These are phyloP conservation scores for Epinephelus awoara DNA, from an alignment of 2,797 vertebrate genomes.

Conservation along the genomic window DNA sequence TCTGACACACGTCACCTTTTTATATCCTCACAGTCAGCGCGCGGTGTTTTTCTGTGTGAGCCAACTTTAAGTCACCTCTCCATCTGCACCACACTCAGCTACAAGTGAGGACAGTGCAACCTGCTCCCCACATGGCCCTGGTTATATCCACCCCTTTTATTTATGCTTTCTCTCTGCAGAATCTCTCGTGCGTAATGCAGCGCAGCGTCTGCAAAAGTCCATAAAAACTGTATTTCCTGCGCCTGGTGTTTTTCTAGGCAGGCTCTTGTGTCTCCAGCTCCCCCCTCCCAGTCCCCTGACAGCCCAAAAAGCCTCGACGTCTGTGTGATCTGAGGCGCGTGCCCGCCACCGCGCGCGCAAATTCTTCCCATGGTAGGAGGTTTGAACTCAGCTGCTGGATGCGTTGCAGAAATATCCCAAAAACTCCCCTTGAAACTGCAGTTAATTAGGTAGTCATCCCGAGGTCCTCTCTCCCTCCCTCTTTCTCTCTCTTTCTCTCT, in stretches of 20 bases:
- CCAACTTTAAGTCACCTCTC: not conserved
- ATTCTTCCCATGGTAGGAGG: constrained; percentile 66
- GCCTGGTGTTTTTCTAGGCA: constrained; percentile 72
- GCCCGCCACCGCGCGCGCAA: constrained; percentile 17
- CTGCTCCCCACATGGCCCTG: constrained; percentile 6
- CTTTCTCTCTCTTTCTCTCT: constrained; percentile 15
- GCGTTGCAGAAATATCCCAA: constrained; percentile 58
- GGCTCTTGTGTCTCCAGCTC: constrained; percentile 60
- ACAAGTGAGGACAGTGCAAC: not conserved
- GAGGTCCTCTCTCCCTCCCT: not conserved
- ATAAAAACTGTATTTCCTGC: constrained; percentile 65
- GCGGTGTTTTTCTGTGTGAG: not conserved
- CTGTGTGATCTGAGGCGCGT: constrained; percentile 54
- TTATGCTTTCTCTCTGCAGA: constrained; percentile 23
- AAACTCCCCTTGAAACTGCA: constrained; percentile 51
- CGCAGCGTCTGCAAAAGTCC: constrained; percentile 36
- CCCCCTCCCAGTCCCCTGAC: constrained; percentile 71
- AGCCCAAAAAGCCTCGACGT: constrained; percentile 30
- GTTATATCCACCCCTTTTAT: not conserved
- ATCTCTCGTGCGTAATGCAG: constrained; percentile 39
- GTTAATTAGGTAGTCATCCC: constrained; percentile 44
- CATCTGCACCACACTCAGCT: not conserved
- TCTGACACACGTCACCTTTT: not conserved
- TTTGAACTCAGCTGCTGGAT: constrained; percentile 73
- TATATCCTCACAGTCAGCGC: not conserved